Percentiles rank a stretch among this genome's conserved stretches.
phyloP scores from a whole-genome alignment of 1,140 invertebrate genomes.

The Lithobius niger region DNA sequence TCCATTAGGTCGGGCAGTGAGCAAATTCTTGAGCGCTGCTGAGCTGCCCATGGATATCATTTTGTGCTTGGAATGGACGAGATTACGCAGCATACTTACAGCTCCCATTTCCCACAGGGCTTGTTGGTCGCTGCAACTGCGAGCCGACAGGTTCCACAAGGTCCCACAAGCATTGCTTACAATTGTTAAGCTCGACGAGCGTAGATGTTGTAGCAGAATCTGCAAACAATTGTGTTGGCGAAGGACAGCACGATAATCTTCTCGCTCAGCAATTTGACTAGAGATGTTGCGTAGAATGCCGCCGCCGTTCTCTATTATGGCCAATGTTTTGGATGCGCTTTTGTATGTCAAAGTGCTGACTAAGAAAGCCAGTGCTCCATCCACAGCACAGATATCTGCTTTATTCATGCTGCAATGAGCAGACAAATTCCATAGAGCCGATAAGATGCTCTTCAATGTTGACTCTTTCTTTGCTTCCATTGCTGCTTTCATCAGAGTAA shows the following conservation, averaged over 20 bases:
- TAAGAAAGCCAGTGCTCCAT: constrained; percentile 74
- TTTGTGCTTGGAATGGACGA: constrained; percentile 91
- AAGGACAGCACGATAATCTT: constrained; percentile 76
- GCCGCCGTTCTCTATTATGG: constrained; percentile 89
- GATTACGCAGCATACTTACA: constrained; percentile 76
- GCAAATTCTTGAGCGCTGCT: constrained; percentile 81
- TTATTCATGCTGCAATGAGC: constrained; percentile 90
- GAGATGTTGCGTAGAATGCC: constrained; percentile 90
- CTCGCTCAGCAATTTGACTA: constrained; percentile 78
- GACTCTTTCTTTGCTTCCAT: constrained; percentile 86
- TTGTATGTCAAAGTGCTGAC: constrained; percentile 79
- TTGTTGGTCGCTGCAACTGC: constrained; percentile 74
- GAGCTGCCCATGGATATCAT: constrained; percentile 94
- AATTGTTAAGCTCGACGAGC: constrained; percentile 83
- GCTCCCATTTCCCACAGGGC: constrained; percentile 83
- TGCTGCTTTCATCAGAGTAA: constrained; percentile 60
- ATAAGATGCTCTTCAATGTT: constrained; percentile 84
- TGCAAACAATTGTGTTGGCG: constrained; percentile 74
- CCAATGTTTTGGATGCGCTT: constrained; percentile 63
- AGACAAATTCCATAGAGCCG: constrained; percentile 91
- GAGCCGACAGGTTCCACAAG: constrained; percentile 87
- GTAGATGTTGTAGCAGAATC: constrained; percentile 77
- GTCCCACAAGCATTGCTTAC: constrained; percentile 94
- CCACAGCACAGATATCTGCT: constrained; percentile 77
- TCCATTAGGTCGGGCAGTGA: constrained; percentile 58